These are phyloP conservation scores for Heptranchias perlo DNA, from an alignment of 2,113 vertebrate species.

Conservation along the genomic window DNA sequence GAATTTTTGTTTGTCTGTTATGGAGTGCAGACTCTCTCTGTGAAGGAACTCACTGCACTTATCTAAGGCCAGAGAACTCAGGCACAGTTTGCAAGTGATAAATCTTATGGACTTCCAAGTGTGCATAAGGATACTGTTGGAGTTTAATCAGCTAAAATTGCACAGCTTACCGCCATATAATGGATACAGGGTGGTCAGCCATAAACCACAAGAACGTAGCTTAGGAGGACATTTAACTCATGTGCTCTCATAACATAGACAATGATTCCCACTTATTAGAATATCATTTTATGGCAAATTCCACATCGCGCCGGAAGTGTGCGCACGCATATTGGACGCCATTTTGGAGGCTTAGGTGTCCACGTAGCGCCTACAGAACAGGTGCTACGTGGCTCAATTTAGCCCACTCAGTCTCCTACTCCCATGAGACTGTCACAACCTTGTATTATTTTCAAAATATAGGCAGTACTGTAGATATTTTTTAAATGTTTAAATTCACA, in stretches of 20 bases:
- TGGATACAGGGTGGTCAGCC: background rate
- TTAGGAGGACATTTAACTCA: background rate
- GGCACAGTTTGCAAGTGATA: background rate
- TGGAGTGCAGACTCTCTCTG: background rate
- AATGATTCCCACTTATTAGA: background rate
- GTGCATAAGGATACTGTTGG: background rate
- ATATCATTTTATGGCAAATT: background rate
- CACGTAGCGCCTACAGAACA: too few relatives aligned
- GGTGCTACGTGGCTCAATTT: background rate
- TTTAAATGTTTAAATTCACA: background rate
- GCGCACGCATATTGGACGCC: too few relatives aligned
- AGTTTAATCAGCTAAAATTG: background rate
- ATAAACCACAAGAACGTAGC: background rate
- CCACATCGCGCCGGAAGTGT: too few relatives aligned
- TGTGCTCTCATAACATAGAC: background rate
- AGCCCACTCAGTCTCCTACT: background rate
- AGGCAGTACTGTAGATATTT: background rate
- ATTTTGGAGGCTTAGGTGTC: too few relatives aligned
- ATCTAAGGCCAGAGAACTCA: background rate
- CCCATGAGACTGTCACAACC: background rate
- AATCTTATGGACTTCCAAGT: background rate
- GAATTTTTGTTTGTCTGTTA: background rate
- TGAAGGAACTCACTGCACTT: background rate
- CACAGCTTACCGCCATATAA: background rate
- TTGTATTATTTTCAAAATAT: background rate